Base-by-base conservation (phyloP, 2,797 vertebrate genomes). In the Kryptopterus vitreolus region DNA sequence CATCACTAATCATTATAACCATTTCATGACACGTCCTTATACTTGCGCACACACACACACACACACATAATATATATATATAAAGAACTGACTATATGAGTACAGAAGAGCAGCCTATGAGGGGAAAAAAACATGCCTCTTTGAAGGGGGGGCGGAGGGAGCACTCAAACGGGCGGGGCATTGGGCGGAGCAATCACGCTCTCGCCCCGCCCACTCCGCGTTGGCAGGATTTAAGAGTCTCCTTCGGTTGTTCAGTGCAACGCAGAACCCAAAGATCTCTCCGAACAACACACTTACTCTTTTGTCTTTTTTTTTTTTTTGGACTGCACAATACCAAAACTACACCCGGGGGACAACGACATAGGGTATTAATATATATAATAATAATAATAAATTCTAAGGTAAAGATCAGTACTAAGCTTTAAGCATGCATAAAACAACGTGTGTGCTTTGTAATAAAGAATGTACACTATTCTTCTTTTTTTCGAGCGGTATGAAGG, bases 141-240 rank as follows among this genome's bases (percentile, higher is more conserved):
- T n/a, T n/a, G n/a, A n/a, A n/a, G n/a, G n/a, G n/a, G n/a, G 1
- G 4, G 15, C 6, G 3, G 26, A 59, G 15, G 38, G 4, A 48
- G 72, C 52, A 57, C 4, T 9, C 24, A 38, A 81, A 69, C 24
- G 57, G 68, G 48, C 18, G 70, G 68, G 4, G 1, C 22, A 5
- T 10, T 53, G 65, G 68, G 71, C 53, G 58, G 57, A 22, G 71
- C 31, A n/a, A 55, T 24, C 12, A 61, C 57, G 46, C 46, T 43
- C 26, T 53, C 15, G 80, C 75, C 70, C 85, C 55, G 83, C 85
- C 83, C 83, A 85, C 76, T n/a, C 57, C 46, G 65, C 58, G 69
- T 50, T 57, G 10, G 4, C 22, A 38, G 70, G 38, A 79, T 83
- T 83, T 80, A 82, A 82, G 38, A 26, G 9, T 70, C 69, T 80